phyloP scores from a whole-genome alignment of 2,797 vertebrate species.

The Hydrophis major region DNA sequence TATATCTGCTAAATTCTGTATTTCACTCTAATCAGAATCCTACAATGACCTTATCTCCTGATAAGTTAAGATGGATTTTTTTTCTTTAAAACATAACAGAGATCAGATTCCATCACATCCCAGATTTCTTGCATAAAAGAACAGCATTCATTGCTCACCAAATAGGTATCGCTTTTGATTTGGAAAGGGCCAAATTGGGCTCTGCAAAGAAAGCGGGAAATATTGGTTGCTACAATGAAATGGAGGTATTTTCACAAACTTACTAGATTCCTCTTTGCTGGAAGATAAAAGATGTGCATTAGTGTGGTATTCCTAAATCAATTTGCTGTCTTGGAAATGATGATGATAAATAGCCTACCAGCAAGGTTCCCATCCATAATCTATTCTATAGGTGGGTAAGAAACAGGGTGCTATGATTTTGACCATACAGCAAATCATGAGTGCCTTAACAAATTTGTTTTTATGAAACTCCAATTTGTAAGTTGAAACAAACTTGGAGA shows the following conservation, averaged over 20 bases:
- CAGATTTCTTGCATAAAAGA: background rate
- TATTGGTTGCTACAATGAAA: background rate
- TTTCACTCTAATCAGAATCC: background rate
- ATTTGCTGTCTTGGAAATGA: background rate
- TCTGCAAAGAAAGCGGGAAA: background rate
- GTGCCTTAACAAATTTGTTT: background rate
- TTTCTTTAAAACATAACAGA: background rate
- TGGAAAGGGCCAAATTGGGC: background rate
- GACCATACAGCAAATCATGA: background rate
- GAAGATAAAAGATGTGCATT: background rate
- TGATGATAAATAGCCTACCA: background rate
- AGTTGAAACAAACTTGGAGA: constrained; percentile 17
- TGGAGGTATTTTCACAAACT: background rate
- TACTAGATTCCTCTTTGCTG: background rate
- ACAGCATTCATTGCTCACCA: background rate
- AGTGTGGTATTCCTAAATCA: background rate
- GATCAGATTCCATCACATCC: background rate
- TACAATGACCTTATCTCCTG: background rate
- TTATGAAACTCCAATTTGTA: background rate
- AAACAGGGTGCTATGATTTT: background rate
- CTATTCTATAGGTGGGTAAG: background rate
- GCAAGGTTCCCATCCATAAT: background rate
- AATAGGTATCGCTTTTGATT: background rate
- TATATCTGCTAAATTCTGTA: background rate
- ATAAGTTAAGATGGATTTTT: background rate